phyloP scores from a whole-genome alignment of 2,797 vertebrate genomes.

The Rachycentron canadum region DNA sequence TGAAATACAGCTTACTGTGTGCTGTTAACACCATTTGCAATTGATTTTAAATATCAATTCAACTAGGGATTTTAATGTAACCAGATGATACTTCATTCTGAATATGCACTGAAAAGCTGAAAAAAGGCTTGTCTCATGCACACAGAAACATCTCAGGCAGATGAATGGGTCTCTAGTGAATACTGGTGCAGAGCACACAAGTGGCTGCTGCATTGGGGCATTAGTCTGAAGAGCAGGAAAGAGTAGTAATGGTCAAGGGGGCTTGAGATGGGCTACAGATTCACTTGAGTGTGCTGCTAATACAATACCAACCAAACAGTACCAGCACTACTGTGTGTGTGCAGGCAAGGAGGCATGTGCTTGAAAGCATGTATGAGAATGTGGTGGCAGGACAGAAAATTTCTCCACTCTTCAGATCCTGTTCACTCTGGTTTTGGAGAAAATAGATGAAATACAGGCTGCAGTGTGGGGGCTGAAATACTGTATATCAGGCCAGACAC shows the following conservation, averaged over 20 bases:
- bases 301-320: not conserved
- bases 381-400: not conserved
- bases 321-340: not conserved
- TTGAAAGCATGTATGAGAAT: not conserved
- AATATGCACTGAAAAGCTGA: conserved; percentile 1
- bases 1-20: not conserved
- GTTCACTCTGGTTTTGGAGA: not conserved
- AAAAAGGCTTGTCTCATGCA: not conserved
- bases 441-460: not conserved
- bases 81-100: conserved; percentile 6
- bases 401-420: not conserved
- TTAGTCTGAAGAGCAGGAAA: conserved; percentile 35
- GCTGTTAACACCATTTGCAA: not conserved
- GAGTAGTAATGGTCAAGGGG: conserved; percentile 32
- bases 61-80: not conserved
- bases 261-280: conserved; percentile 26
- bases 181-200: not conserved
- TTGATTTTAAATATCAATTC: not conserved
- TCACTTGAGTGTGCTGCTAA: conserved; percentile 42
- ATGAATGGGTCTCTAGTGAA: conserved; percentile 7
- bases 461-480: not conserved
- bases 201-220: conserved; percentile 26
- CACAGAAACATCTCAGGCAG: conserved; percentile 9
- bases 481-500: not conserved
- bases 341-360: not conserved